Percentiles rank a stretch among this genome's conserved stretches.
Conservation (phyloP, 2,797 vertebrate genomes). For the Anguilla obscura region DNA sequence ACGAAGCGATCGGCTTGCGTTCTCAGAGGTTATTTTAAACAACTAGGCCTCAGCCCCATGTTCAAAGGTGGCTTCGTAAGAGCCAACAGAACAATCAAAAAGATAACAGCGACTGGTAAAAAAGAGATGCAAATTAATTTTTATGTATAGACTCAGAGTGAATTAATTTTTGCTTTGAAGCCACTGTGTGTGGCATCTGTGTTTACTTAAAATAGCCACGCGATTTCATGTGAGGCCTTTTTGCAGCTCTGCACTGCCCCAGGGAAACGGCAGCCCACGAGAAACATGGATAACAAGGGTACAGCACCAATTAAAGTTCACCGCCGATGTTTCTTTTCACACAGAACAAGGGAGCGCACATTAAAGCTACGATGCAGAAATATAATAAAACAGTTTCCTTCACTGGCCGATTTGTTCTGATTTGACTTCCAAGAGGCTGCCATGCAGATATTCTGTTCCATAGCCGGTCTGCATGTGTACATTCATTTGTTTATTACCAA, state of each 20-base stretch:
- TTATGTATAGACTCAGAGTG: neutral
- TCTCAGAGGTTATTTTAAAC: neutral
- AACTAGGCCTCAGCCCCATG: neutral
- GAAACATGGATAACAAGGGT: slow-evolving; percentile 32
- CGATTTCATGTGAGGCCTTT: slow-evolving; percentile 25
- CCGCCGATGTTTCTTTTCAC: neutral
- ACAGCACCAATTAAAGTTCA: slow-evolving; percentile 40
- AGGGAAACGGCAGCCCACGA: slow-evolving; percentile 19
- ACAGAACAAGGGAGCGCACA: neutral
- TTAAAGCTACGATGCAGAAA: neutral
- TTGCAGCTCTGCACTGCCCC: slow-evolving; percentile 27
- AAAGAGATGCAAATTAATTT: neutral
- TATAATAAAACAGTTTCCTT: neutral
- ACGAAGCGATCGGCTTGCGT: neutral
- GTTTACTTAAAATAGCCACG: slow-evolving; percentile 37
- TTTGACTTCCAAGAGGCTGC: neutral
- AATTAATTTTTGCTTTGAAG: slow-evolving; percentile 22
- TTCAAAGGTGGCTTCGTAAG: neutral
- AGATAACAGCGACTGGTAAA: neutral
- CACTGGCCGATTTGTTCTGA: neutral
- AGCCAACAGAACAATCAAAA: neutral
- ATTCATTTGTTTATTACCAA: neutral
- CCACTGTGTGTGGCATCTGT: slow-evolving; percentile 34
- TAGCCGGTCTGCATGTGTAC: neutral
- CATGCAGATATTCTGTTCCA: neutral